Evolutionary conservation across 2,888 invertebrate genomes (phyloP).

Genomic region (Hypsopygia costalis): DNA sequence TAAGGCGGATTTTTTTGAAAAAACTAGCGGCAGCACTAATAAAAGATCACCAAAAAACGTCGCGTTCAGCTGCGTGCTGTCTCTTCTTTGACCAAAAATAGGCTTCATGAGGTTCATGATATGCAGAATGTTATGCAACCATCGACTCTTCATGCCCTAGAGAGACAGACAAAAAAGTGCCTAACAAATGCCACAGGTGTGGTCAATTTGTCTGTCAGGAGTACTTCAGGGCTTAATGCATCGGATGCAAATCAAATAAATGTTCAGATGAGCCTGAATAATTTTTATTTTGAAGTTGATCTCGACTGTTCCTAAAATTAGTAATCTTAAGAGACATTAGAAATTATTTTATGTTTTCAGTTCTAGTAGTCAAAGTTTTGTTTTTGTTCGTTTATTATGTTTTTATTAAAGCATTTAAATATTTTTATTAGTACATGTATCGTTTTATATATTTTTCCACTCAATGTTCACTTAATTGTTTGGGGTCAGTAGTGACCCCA

Average conservation of each 20-base stretch:
- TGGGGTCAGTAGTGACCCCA: no score
- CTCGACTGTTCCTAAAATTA: no score
- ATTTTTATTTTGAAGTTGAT: not conserved
- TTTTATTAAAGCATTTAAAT: no score
- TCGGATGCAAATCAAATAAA: slow-evolving; percentile 12
- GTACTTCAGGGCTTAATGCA: slow-evolving; percentile 10
- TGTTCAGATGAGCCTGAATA: slow-evolving; percentile 10
- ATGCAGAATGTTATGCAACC: slow-evolving; percentile 12
- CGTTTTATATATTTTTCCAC: no score
- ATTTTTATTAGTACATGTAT: no score
- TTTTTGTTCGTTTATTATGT: no score
- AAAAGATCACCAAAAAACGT: slow-evolving; percentile 16
- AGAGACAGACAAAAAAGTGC: not conserved
- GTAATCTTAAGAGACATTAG: no score
- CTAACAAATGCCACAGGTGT: not conserved
- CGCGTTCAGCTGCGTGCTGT: slow-evolving; percentile 7
- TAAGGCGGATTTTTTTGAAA: slow-evolving; percentile 15
- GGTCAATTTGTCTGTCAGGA: slow-evolving; percentile 9
- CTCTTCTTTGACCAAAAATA: slow-evolving; percentile 14
- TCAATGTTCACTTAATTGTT: no score
- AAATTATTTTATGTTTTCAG: no score
- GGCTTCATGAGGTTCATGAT: slow-evolving; percentile 15
- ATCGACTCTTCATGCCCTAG: slow-evolving; percentile 11
- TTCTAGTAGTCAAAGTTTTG: no score
- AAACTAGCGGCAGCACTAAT: slow-evolving; percentile 15